Base-by-base conservation (phyloP, 2,797 vertebrate genomes). In the Urophycis tenuis region DNA sequence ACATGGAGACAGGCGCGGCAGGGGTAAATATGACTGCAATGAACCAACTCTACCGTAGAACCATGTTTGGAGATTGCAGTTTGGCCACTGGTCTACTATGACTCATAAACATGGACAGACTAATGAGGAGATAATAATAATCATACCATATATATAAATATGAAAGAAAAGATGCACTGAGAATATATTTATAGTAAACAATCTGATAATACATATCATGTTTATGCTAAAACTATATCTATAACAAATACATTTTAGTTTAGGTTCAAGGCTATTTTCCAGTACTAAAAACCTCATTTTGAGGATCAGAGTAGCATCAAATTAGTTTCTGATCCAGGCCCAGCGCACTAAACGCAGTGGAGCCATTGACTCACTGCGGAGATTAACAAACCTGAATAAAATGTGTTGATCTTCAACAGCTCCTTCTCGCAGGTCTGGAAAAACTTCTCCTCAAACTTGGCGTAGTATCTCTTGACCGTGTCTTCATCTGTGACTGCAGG, bases 371-470 rank as follows among this genome's bases (percentile, higher is more conserved):
- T 22, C 53, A 60, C 53, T 25, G 53, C 22, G 22, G 9, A 60
- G 19, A 67, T 19, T 1, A 72, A 10, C 72, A 92, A 92, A 99
- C 97, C 97, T 94, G 97, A 99, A 92, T 99, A 99, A 93, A 99
- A 99, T 19, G 96, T 99, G 93, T 99, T 99, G 93, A 99, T 99
- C 93, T 99, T 99, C 93, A 97, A 94, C 88, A 99, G 97, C 91
- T 99, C 97, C 86, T 99, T 99, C 91, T 99, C 97, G 81, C 97
- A 99, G 30, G 94, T 96, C 91, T 99, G 97, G 92, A 99, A 99
- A 90, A 99, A 99, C 83, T 96, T 96, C 92, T 99, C 97, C 91
- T 99, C 97, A 92, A 99, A 98, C 85, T 97, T 99, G 85, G 97
- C 97, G 89, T 96, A 99, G 92, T 97, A 99, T 70, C 97, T 94